These are phyloP conservation scores for Aphidius gifuensis DNA, from an alignment of 1,140 invertebrate species.

Conservation along the genomic window DNA sequence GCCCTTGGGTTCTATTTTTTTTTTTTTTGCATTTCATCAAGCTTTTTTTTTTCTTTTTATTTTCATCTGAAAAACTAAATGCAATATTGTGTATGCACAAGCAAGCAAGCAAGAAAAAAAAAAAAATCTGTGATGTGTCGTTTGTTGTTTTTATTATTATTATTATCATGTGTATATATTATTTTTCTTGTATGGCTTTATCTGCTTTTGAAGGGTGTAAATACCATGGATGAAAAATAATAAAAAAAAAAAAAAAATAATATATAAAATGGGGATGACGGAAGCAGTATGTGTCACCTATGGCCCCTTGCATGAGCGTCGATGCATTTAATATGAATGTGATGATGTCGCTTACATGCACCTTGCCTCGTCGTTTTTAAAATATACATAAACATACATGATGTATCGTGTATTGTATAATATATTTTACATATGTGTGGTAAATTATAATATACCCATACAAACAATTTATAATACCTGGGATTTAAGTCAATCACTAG, in stretches of 20 bases:
- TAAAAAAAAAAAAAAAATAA: not conserved
- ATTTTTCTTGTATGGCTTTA: not conserved
- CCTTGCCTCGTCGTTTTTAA: too few relatives aligned
- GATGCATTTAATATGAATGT: constrained; percentile 15
- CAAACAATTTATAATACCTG: too few relatives aligned
- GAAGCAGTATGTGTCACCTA: too few relatives aligned
- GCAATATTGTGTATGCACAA: not conserved
- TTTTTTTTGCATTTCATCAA: too few relatives aligned
- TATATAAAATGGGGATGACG: too few relatives aligned
- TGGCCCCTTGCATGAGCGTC: not conserved
- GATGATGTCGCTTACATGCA: constrained; percentile 2
- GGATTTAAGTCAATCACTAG: too few relatives aligned
- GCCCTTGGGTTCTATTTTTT: constrained; percentile 3
- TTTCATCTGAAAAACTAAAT: not conserved
- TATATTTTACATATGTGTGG: too few relatives aligned
- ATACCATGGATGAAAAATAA: constrained; percentile 1
- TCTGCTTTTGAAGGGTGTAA: constrained; percentile 10
- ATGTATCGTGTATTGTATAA: too few relatives aligned
- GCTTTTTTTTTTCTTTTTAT: too few relatives aligned
- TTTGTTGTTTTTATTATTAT: constrained; percentile 2
- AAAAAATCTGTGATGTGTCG: constrained; percentile 3
- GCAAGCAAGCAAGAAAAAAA: not conserved
- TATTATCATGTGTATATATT: not conserved
- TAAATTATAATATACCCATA: too few relatives aligned
- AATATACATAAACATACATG: too few relatives aligned